Conservation (phyloP, 2,888 invertebrate species). For the Lepidocyrtoides sp. region DNA sequence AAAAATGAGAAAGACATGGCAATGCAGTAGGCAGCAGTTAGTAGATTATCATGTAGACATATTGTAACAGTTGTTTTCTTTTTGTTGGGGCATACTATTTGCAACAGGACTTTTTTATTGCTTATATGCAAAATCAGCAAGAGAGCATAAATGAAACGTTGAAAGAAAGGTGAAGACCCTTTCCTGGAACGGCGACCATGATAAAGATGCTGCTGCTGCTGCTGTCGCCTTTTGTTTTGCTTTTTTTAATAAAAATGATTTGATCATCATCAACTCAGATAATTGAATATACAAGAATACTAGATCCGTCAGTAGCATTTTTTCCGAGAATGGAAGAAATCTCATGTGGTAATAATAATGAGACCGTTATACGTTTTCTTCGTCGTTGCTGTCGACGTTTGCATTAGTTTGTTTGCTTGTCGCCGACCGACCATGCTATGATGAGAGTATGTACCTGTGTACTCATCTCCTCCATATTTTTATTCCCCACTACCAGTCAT, state of each 20-base stretch:
- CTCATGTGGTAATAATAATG: conserved; percentile 20
- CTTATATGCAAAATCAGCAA: no score
- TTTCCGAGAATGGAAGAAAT: conserved; percentile 26
- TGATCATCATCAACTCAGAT: neutral
- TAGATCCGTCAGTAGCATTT: neutral
- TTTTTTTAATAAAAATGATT: neutral
- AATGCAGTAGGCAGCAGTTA: no score
- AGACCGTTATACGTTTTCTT: neutral
- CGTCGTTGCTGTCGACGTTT: neutral
- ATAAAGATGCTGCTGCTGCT: no score
- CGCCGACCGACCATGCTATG: neutral
- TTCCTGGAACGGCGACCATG: conserved; percentile 14
- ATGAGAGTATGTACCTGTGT: neutral
- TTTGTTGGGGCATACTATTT: no score
- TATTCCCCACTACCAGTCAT: conserved; percentile 1
- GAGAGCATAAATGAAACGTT: no score
- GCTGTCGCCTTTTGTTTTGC: neutral
- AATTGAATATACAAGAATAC: neutral
- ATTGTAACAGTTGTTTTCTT: no score
- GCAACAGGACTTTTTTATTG: no score
- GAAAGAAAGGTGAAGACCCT: conserved; percentile 21
- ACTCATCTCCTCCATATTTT: neutral
- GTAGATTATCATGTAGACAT: no score
- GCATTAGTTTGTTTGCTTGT: neutral
- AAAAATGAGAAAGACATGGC: neutral